phyloP scores from a whole-genome alignment of 2,113 vertebrate genomes.

The Zeus faber region DNA sequence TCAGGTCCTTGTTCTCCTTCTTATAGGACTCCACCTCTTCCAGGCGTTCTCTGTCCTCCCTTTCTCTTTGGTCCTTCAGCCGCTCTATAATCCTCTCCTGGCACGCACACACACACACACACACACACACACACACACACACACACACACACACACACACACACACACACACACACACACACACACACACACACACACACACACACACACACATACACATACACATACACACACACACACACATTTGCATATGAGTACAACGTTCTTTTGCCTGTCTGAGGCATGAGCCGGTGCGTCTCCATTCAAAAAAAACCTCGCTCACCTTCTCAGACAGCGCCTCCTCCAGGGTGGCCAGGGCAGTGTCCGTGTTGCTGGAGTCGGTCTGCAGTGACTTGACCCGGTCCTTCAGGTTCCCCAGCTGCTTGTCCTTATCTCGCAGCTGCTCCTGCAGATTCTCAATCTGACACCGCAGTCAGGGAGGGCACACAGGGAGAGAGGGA shows the following conservation, averaged over 20 bases:
- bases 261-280: neutral
- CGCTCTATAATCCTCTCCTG: slow-evolving; percentile 98
- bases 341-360: slow-evolving; percentile 93
- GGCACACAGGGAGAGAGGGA: neutral
- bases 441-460: slow-evolving; percentile 99
- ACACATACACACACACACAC: neutral
- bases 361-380: slow-evolving; percentile 97
- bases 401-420: slow-evolving; percentile 94
- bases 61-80: slow-evolving; percentile 95
- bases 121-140: slow-evolving; percentile 14
- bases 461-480: slow-evolving; percentile 61
- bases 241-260: neutral
- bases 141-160: neutral
- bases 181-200: neutral
- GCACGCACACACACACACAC: slow-evolving; percentile 23
- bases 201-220: neutral
- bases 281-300: too few relatives aligned
- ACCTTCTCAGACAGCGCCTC: slow-evolving; percentile 98
- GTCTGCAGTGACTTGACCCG: slow-evolving; percentile 97
- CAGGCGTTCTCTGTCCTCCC: slow-evolving; percentile 93
- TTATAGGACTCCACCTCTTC: slow-evolving; percentile 95
- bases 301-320: slow-evolving; percentile 4
- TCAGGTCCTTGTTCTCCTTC: slow-evolving; percentile 98
- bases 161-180: neutral
- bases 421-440: slow-evolving; percentile 98